Base-by-base conservation (phyloP, 2,888 invertebrate species). In the Alloplasta piceator region DNA sequence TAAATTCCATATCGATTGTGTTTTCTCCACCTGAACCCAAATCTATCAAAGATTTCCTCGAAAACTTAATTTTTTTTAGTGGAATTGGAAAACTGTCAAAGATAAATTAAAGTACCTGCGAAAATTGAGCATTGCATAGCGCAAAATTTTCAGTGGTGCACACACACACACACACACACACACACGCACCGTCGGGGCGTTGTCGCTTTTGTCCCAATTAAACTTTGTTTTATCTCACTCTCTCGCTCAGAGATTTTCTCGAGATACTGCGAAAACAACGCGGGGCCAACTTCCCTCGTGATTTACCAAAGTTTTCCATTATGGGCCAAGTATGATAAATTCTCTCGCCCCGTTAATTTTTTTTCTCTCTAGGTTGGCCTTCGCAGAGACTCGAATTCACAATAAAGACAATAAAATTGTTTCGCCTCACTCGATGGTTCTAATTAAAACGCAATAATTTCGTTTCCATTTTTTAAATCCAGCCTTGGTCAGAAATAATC, bases 91-190 rank as follows among this genome's bases (percentile, higher is more conserved):
- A 88, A 87, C 83, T 84, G 81, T 81, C 83, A 74, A 82, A 88
- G 84, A 86, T 87, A 86, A 88, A 88, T 86, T 85, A 84, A 85
- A 85, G 84, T 88, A 87, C 83, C 74, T 56, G 70, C 39, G 63
- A 66, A 26, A 68, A 83, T 84, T 78, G 84, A 83, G 82, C 77
- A 84, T 84, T 81, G 82, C n/a, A 36, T 48, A 64, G 64, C 48
- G 38, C 3, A 52, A 48, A 63, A 58, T 41, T 72, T 41, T 16
- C 38, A 6, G 39, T 10, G 5, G 12, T n/a, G 60, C 50, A 50
- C 50, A 14, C 55, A 36, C 4, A 41, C 66, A 85, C 76, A n/a
- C n/a, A n/a, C n/a, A n/a, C n/a, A n/a, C 50, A 50, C 50, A 14
- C 55, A 36, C 4, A 41, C 66, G 84, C 76, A 68, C 79, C 78